A percentile compares a stretch with the other conserved stretches of the same genome.
Conservation (phyloP, 2,797 vertebrate species). For the Sebastes itinus region DNA sequence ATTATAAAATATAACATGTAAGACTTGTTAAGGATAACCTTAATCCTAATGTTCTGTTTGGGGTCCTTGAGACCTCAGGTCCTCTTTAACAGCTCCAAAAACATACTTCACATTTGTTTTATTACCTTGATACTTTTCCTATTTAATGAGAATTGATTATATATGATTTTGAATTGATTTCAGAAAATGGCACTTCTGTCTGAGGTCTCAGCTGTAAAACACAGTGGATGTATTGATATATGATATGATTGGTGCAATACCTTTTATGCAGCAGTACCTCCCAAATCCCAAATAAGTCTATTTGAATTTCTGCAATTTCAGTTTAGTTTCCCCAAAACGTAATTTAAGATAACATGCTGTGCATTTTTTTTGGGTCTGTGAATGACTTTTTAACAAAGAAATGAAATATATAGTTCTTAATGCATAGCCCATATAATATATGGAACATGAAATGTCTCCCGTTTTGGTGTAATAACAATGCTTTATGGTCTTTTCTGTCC, state of each 20-base stretch:
- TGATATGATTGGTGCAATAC: not conserved
- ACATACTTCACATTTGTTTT: not conserved
- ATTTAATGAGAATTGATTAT: not conserved
- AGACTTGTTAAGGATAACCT: not conserved
- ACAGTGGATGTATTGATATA: not conserved
- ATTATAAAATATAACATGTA: conserved; percentile 20
- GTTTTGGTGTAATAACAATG: not conserved
- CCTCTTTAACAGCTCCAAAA: not conserved
- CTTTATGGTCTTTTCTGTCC: not conserved
- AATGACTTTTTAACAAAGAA: not conserved
- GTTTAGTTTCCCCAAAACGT: not conserved
- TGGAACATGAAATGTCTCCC: not conserved
- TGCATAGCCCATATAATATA: not conserved
- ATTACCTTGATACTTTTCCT: not conserved
- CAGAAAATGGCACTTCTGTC: not conserved
- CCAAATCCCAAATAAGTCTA: not conserved
- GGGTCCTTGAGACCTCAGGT: not conserved
- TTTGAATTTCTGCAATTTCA: not conserved
- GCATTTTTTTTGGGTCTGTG: not conserved
- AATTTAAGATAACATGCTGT: not conserved
- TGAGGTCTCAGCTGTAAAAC: not conserved
- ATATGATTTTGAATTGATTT: not conserved
- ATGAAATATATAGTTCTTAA: not conserved
- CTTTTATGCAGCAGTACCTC: not conserved
- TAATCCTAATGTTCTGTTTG: conserved; percentile 17